phyloP scores from a whole-genome alignment of 2,113 vertebrate species.

The Lamprotornis superbus region DNA sequence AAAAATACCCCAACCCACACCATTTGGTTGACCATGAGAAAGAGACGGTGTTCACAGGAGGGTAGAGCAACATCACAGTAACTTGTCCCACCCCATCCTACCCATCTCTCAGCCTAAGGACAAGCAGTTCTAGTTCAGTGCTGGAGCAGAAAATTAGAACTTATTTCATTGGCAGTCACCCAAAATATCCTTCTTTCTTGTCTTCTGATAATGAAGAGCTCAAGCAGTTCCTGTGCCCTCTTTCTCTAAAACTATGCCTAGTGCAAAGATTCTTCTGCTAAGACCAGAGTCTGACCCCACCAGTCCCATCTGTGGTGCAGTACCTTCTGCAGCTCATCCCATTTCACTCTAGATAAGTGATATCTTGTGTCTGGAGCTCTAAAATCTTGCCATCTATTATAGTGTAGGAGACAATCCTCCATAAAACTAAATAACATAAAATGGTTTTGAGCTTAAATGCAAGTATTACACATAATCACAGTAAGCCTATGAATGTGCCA shows the following conservation, averaged over 20 bases:
- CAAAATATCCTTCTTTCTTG: neutral
- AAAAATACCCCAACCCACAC: neutral
- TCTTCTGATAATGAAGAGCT: neutral
- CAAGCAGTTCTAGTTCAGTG: neutral
- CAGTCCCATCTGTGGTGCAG: fast-evolving
- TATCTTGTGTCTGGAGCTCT: neutral
- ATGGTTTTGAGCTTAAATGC: neutral
- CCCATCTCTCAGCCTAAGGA: neutral
- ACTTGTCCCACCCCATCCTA: neutral
- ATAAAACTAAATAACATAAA: neutral
- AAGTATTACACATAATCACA: neutral
- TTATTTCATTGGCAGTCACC: neutral
- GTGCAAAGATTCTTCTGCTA: neutral
- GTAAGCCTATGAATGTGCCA: neutral
- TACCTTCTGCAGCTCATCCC: neutral
- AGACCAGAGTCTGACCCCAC: neutral
- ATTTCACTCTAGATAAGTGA: neutral
- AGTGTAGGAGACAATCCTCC: neutral
- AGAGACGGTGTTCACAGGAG: neutral
- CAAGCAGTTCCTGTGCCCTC: neutral
- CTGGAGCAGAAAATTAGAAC: neutral
- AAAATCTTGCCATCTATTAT: neutral
- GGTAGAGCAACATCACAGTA: neutral
- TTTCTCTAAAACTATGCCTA: neutral
- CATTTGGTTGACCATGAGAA: neutral